A percentile compares a stretch with the other conserved stretches of the same genome.
Conservation (phyloP, 2,888 invertebrate species). For the Thumatha senex region DNA sequence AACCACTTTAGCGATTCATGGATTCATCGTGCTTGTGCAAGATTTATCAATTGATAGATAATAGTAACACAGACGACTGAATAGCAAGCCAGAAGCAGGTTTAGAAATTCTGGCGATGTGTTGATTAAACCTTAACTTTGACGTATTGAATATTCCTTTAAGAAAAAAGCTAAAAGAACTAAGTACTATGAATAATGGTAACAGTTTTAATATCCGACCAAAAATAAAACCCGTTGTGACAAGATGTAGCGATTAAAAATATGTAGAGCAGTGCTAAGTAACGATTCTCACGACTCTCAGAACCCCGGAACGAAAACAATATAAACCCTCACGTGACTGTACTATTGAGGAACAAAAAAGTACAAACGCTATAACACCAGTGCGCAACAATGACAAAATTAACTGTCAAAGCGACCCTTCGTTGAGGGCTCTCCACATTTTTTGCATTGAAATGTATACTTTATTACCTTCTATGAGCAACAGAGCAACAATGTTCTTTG, state of each 20-base stretch:
- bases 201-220: slow-evolving; percentile 34
- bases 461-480: slow-evolving; percentile 59
- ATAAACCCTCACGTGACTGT: slow-evolving; percentile 53
- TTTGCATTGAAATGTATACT: slow-evolving; percentile 78
- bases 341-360: slow-evolving; percentile 54
- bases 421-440: slow-evolving; percentile 63
- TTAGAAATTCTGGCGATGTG: no score
- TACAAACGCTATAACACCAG: slow-evolving; percentile 45
- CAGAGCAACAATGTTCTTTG: slow-evolving; percentile 58
- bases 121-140: slow-evolving; percentile 13
- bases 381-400: slow-evolving; percentile 74
- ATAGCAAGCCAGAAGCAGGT: no score
- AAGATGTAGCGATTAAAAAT: slow-evolving; percentile 38
- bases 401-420: slow-evolving; percentile 69
- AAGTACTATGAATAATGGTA: slow-evolving; percentile 29
- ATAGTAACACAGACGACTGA: no score
- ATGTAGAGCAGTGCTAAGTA: slow-evolving; percentile 42
- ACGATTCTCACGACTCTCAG: slow-evolving; percentile 74
- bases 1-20: no score
- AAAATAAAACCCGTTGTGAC: slow-evolving; percentile 30
- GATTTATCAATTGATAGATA: no score
- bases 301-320: slow-evolving; percentile 57
- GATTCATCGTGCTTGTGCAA: no score
- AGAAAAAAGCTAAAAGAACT: slow-evolving; percentile 2
- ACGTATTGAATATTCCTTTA: no score